phyloP scores from a whole-genome alignment of 2,888 invertebrate species.

The Zele albiditarsus region DNA sequence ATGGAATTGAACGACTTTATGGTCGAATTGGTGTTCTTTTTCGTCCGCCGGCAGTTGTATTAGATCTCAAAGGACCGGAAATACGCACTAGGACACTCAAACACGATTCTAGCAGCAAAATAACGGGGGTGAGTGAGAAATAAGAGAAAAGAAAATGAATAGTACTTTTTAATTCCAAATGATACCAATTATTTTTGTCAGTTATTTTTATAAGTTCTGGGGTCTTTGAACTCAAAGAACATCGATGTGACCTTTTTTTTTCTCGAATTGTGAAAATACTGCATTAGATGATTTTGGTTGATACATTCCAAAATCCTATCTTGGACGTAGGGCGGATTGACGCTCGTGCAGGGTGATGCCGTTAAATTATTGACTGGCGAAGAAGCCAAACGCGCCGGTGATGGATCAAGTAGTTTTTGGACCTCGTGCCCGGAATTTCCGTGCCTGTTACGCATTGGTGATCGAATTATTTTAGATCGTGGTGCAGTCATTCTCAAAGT shows the following conservation, averaged over 20 bases:
- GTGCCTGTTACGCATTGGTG: slow-evolving; percentile 49
- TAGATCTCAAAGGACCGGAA: slow-evolving; percentile 59
- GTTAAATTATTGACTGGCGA: slow-evolving; percentile 51
- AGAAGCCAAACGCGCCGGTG: slow-evolving; percentile 48
- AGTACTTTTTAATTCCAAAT: too few relatives aligned
- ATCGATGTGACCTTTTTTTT: too few relatives aligned
- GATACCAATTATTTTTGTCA: too few relatives aligned
- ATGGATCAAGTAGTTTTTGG: slow-evolving; percentile 51
- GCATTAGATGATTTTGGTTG: too few relatives aligned
- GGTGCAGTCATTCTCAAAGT: slow-evolving; percentile 52
- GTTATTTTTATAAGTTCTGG: too few relatives aligned
- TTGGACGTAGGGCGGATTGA: not conserved
- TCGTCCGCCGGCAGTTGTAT: slow-evolving; percentile 73
- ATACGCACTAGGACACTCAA: slow-evolving; percentile 59
- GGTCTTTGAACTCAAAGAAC: too few relatives aligned
- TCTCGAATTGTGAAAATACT: too few relatives aligned
- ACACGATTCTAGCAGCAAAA: slow-evolving; percentile 45
- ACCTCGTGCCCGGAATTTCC: slow-evolving; percentile 54
- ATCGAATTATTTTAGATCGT: slow-evolving; percentile 55
- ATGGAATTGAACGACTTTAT: slow-evolving; percentile 57
- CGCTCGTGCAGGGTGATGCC: slow-evolving; percentile 40
- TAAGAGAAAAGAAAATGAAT: not conserved
- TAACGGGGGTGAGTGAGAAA: slow-evolving; percentile 43
- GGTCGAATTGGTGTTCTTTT: not conserved
- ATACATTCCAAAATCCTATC: too few relatives aligned